Conservation (phyloP, 2,797 vertebrate genomes). For the Amphiprion clarkii region DNA sequence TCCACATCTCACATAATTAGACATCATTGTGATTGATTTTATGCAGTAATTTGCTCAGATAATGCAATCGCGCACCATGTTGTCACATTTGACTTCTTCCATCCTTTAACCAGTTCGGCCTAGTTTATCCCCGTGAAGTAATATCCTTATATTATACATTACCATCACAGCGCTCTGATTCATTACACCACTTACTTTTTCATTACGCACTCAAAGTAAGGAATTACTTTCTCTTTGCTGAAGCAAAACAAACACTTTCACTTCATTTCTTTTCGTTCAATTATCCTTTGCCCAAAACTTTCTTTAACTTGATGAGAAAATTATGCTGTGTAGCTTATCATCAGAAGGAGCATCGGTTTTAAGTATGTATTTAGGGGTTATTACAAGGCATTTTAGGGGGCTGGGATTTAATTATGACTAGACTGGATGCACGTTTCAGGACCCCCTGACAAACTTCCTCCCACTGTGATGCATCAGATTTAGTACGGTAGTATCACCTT, state of each 20-base stretch:
- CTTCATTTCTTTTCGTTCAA: slow-evolving; percentile 29
- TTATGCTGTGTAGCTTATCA: background rate
- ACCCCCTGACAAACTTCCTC: slow-evolving; percentile 36
- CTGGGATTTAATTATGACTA: slow-evolving; percentile 33
- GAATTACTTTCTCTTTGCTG: slow-evolving; percentile 35
- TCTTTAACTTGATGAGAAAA: background rate
- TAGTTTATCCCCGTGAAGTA: slow-evolving; percentile 24
- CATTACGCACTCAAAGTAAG: slow-evolving; percentile 50
- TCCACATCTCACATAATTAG: slow-evolving; percentile 29
- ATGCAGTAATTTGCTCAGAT: slow-evolving; percentile 26
- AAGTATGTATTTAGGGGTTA: background rate
- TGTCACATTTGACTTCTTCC: slow-evolving; percentile 30
- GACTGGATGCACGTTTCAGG: slow-evolving; percentile 18
- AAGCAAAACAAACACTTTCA: slow-evolving; percentile 46
- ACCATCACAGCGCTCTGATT: slow-evolving; percentile 31
- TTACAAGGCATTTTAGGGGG: slow-evolving; percentile 4
- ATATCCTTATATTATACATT: slow-evolving; percentile 37
- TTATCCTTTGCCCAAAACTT: slow-evolving; percentile 25
- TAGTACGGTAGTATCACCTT: slow-evolving; percentile 33
- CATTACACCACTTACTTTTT: slow-evolving; percentile 56
- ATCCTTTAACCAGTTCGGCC: slow-evolving; percentile 18
- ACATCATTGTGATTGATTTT: slow-evolving; percentile 17
- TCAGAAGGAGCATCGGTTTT: slow-evolving; percentile 4
- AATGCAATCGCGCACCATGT: slow-evolving; percentile 23
- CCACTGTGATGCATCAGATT: slow-evolving; percentile 43